Evolutionary conservation across 2,113 vertebrate genomes (phyloP), one percentile per base, ranked within the genome.

Genomic region (Lophius piscatorius): DNA sequence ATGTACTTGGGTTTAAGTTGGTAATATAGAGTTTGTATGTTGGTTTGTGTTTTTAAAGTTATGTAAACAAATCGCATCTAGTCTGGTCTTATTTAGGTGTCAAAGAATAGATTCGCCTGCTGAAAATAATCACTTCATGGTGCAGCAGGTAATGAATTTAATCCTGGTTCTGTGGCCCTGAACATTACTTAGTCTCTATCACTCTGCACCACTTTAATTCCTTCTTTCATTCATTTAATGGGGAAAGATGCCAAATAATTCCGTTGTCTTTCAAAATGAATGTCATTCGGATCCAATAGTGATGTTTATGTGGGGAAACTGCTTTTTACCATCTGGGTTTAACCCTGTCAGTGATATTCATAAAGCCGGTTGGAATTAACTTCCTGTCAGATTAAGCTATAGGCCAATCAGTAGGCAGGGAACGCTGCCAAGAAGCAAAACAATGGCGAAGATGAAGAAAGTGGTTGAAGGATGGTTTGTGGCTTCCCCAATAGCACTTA

Each of bases 351-450:
- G 45, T 42, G 54, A 66, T 78, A 75, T 83, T 84, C 78, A 83
- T 84, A 78, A 54, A 21, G 5, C 52, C 2, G 11, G 13, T 36
- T 65, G 39, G 50, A 77, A 77, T 82, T 79, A 66, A 80, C 82
- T 84, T 79, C 78, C 56, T 76, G 71, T 66, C 41, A 18, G 29
- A 79, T 82, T 80, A 78, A 72, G 75, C 77, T 85, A 84, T 70
- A 17, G 52, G 64, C 73, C 83, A 85, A 91, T 90, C 85, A 87
- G 78, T 50, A 67, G 66, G 31, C n/a, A 42, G 26, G 68, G 82
- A 84, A 70, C 26, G 16, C 4, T 17, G 70, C 77, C 73, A 83
- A 77, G 35, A 67, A 48, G 36, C 50, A 51, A 69, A 71, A 31
- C 38, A 58, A 62, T 40, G 40, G 60, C 44, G 38, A 60, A 47